Base-by-base conservation (phyloP, 2,797 vertebrate genomes). In the Acestrorhynchus altus region DNA sequence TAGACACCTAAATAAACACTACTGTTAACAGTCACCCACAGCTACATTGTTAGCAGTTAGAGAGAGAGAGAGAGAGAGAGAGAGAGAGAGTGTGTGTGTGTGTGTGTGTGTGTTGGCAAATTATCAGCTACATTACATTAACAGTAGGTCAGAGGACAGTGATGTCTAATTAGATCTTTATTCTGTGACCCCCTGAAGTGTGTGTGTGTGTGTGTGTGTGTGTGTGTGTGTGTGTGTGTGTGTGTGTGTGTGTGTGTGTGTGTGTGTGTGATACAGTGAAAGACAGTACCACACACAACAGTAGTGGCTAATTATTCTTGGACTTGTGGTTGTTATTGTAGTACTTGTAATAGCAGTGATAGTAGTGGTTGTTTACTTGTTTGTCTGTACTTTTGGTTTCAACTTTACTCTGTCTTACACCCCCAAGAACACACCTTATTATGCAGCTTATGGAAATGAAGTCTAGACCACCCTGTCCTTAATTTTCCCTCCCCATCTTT, bases 121-220 rank as follows among this genome's bases (percentile, higher is more conserved):
- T 12, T 26, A 24, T 57, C 54, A 57, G 24, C 54, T 28, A 57
- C 15, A 57, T 57, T 28, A 57, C 15, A 57, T 57, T 57, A 24
- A 22, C 54, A 24, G 54, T 11, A 57, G 24, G 22, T 57, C 54
- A 57, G 54, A 57, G 56, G 56, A 31, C 26, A 59, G 56, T 59
- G 26, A 59, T 18, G 28, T 31, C 56, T 59, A 12, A 31, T 59
- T 8, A 31, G 56, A 59, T 59, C 56, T 59, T 16, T 31, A 13
- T 31, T 13, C 56, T 24, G 6, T 8, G 24, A 59, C 56, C 56
- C 52, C 26, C 26, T 28, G 3, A 5, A 59, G 24, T 31, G 3
- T 15, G 0, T 18, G 26, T 35, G 5, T 4, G n/a, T 1, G 42
- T 44, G 42, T 44, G 42, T 3, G 42, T 44, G 8, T 54, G 52